Base-by-base conservation (phyloP, 2,797 vertebrate genomes). In the Molossus molossus region DNA sequence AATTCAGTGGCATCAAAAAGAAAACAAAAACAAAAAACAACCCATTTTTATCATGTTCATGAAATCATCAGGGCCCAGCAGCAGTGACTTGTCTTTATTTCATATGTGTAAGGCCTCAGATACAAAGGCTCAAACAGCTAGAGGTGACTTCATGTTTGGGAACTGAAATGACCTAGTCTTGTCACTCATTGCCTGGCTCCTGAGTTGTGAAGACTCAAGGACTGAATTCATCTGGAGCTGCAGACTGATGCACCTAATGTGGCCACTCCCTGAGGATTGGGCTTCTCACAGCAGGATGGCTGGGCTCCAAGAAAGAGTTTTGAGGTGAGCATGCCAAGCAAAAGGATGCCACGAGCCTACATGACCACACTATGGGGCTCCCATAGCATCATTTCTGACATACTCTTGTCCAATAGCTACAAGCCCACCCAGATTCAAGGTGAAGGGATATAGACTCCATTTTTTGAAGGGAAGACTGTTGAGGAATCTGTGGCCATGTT, bases 1-100 rank as follows among this genome's bases (percentile, higher is more conserved):
- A 83, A 62, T 17, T 86, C 15, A 57, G 75, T 17, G 17, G 21
- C 58, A 72, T 64, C 55, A n/a, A 95, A 81, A 20, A 70, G 37
- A 9, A 45, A 45, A 45, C 40, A 45, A 9, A 33, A 33, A 33
- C 33, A 33, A 45, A 9, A 45, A 45, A 45, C 40, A 45, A 9
- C 76, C 27, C 27, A 90, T 55, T 90, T 90, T 90, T n/a, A 62
- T 85, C 29, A 90, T n/a, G 25, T 72, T 84, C 12, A 15, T 13
- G 55, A 53, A 79, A 69, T 92, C 48, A 25, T 48, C 1, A 69
- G 45, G 33, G 45, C 29, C 65, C 2, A 37, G 11, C 5, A n/a
- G 50, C 17, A 21, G 25, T 53, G 53, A 77, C 17, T 20, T 58
- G 17, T 83, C 60, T 77, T 13, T 79, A 13, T 11, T 53, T 58